phyloP scores from a whole-genome alignment of 1,140 invertebrate species.

The Procambarus virginalis region DNA sequence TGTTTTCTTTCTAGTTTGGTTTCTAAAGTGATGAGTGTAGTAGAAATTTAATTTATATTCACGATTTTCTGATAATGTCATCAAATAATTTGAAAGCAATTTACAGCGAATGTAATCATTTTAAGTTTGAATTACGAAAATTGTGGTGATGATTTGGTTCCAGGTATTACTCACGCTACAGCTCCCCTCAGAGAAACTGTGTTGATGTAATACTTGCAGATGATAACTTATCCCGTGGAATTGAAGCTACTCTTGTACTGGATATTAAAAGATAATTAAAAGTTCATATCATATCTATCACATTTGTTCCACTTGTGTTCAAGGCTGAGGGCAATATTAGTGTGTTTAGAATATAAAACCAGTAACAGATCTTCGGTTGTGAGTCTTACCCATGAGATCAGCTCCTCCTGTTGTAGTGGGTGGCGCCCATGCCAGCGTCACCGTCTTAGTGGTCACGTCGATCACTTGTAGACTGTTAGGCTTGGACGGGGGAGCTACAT shows the following conservation, averaged over 20 bases:
- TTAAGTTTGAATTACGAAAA: neutral
- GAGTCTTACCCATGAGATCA: constrained; percentile 82
- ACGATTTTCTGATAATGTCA: too few relatives aligned
- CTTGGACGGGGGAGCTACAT: constrained; percentile 86
- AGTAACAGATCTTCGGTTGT: constrained; percentile 70
- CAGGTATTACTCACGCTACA: neutral
- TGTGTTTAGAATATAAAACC: neutral
- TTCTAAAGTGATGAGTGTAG: neutral
- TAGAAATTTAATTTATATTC: neutral
- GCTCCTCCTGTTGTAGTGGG: constrained; percentile 89
- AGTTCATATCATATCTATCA: neutral
- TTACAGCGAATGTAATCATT: neutral
- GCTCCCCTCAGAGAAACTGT: neutral
- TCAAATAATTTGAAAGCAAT: too few relatives aligned
- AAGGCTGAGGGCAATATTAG: neutral
- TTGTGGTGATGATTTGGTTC: neutral
- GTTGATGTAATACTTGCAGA: neutral
- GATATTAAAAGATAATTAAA: neutral
- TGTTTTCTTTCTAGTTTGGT: neutral
- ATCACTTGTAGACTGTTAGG: constrained; percentile 82
- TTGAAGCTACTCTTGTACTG: neutral
- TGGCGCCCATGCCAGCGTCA: constrained; percentile 89
- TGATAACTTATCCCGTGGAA: neutral
- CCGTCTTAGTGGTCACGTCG: constrained; percentile 88
- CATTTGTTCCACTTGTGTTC: neutral